Evolutionary conservation across 1,140 invertebrate genomes (phyloP).

Genomic region (Saccostrea glomerata): DNA sequence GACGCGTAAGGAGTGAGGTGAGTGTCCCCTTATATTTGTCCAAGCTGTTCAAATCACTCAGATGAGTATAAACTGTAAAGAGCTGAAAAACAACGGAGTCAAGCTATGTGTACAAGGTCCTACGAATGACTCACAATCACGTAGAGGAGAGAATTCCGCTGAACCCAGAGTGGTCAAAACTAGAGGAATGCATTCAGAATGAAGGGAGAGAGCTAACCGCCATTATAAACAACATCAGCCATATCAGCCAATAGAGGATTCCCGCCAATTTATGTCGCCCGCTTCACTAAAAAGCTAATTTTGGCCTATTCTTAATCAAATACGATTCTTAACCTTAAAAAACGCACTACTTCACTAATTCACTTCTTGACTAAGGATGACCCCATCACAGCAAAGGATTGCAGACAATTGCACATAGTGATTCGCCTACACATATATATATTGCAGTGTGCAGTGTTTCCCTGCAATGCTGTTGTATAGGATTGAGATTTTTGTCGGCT

Average conservation of each 20-base stretch:
- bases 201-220: background rate
- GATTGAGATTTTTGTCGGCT: too few relatives aligned
- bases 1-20: slow-evolving; percentile 9
- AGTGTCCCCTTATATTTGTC: slow-evolving; percentile 23
- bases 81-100: slow-evolving; percentile 32
- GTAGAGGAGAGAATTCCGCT: background rate
- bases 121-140: slow-evolving; percentile 8
- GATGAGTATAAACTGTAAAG: background rate
- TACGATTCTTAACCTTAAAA: too few relatives aligned
- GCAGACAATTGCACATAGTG: too few relatives aligned
- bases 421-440: too few relatives aligned
- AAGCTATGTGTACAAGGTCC: slow-evolving; percentile 4
- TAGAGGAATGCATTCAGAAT: background rate
- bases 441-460: too few relatives aligned
- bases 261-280: background rate
- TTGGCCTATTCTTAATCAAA: too few relatives aligned
- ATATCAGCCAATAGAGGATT: background rate
- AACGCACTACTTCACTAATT: too few relatives aligned
- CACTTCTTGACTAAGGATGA: too few relatives aligned
- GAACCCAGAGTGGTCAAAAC: background rate
- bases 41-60: slow-evolving; percentile 20
- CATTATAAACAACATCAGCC: background rate
- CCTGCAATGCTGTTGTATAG: too few relatives aligned
- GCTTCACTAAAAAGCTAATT: background rate
- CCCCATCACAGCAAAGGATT: too few relatives aligned